Conservation (phyloP, 2,797 vertebrate species). For the Periophthalmus magnuspinnatus region DNA sequence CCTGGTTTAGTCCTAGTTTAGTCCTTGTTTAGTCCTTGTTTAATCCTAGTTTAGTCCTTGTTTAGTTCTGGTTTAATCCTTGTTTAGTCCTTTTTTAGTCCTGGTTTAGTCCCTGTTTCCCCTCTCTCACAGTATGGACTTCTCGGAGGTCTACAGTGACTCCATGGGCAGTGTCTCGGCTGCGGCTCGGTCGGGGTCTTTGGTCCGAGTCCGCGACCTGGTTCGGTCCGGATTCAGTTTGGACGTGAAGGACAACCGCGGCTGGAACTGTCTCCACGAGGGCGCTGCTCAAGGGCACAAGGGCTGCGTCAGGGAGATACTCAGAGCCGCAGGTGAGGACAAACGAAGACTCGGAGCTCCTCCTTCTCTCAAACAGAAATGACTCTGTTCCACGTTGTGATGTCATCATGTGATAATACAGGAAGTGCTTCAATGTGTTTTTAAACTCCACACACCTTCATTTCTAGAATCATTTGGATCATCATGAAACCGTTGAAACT, state of each 20-base stretch:
- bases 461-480: no score
- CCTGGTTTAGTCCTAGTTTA: not conserved
- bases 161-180: slow-evolving; percentile 84
- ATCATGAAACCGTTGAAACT: no score
- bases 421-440: no score
- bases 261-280: slow-evolving; percentile 91
- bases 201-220: slow-evolving; percentile 76
- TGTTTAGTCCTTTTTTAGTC: not conserved
- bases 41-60: not conserved
- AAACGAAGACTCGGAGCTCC: no score
- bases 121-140: slow-evolving; percentile 81
- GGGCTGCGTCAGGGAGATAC: slow-evolving; percentile 80
- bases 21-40: not conserved
- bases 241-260: slow-evolving; percentile 88
- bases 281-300: slow-evolving; percentile 82
- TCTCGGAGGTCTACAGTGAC: slow-evolving; percentile 86
- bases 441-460: no score
- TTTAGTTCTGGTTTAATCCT: not conserved
- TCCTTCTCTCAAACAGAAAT: no score
- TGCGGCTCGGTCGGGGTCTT: slow-evolving; percentile 81
- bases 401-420: no score
- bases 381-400: no score
- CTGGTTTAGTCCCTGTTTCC: no score
- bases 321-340: slow-evolving; percentile 78
- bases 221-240: slow-evolving; percentile 79